Conservation (phyloP, 2,888 invertebrate genomes). For the Tachystola acroxantha region DNA sequence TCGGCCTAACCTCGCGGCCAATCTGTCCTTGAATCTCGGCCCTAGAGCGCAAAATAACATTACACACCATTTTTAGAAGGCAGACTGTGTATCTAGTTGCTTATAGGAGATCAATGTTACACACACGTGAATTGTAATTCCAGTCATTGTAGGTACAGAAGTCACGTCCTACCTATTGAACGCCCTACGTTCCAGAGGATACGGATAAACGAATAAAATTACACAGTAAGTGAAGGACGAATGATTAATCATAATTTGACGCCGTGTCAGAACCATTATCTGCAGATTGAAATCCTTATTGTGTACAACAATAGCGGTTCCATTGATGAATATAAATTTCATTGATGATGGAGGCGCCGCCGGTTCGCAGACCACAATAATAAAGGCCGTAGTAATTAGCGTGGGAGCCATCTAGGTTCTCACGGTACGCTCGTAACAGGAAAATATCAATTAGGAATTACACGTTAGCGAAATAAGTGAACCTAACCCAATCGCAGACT, state of each 20-base stretch:
- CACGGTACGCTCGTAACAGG: constrained; percentile 55
- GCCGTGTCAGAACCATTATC: constrained; percentile 27
- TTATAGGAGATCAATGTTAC: too few relatives aligned
- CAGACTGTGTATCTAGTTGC: too few relatives aligned
- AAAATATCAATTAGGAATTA: constrained; percentile 51
- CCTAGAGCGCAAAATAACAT: too few relatives aligned
- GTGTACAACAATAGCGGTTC: constrained; percentile 41
- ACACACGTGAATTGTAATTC: too few relatives aligned
- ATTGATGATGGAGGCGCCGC: constrained; percentile 46
- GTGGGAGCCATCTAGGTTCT: constrained; percentile 61
- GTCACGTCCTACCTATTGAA: too few relatives aligned
- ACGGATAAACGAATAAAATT: constrained; percentile 3
- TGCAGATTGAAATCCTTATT: constrained; percentile 34
- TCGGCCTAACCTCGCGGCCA: too few relatives aligned
- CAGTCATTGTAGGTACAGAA: too few relatives aligned
- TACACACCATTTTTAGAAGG: too few relatives aligned
- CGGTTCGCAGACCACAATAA: constrained; percentile 35
- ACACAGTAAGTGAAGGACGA: not conserved
- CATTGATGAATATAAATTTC: constrained; percentile 61
- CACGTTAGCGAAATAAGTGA: constrained; percentile 24
- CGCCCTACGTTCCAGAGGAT: not conserved
- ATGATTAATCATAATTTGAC: constrained; percentile 17
- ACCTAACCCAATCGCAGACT: constrained; percentile 15
- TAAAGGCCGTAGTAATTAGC: constrained; percentile 55
- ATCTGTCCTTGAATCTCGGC: too few relatives aligned